Evolutionary conservation across 2,888 invertebrate genomes (phyloP), one percentile per base, ranked within the genome.

Genomic region (Caenorhabditis sp.): DNA sequence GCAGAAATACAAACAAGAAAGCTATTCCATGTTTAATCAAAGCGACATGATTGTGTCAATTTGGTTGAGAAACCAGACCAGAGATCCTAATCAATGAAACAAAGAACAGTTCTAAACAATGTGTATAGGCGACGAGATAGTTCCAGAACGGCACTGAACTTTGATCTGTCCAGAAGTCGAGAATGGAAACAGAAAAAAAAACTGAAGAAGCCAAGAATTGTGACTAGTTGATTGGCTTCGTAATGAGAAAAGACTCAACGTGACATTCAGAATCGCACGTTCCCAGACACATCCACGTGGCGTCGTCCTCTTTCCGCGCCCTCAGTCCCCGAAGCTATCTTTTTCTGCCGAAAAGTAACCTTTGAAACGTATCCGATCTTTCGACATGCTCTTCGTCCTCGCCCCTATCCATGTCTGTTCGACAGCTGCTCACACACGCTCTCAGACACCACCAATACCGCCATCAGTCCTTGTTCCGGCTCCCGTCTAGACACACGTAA

Each of bases 91-190:
- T 32, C 61, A 70, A n/a, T 37, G 26, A 70, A 60, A 53, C 61
- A 70, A 53, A 60, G 51, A 53, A 51, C 61, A 61, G 56, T 60
- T 47, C n/a, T n/a, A n/a, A n/a, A n/a, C 61, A 51, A 40, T 58
- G 28, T 51, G 64, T 50, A 20, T 26, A 51, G 26, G 3, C 18
- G 40, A 13, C 40, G 40, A 11, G 47, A 18, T 13, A 11, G 28
- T 71, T 58, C 35, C 32, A 32, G 56, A 56, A 9, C n/a, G 35
- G 51, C 28, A 67, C 26, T 67, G 67, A 40, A 40, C 67, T 67
- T 40, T 67, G 67, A 67, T 67, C 55, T 20, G n/a, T n/a, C n/a
- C 35, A 4, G 28, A 5, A 26, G 61, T 28, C n/a, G n/a, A 32
- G 32, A 32, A 32, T 9, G 18, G 28, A 28, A 4, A 47, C 8